These are phyloP conservation scores for Hoplias malabaricus DNA, from an alignment of 2,113 vertebrate genomes.

Conservation along the genomic window DNA sequence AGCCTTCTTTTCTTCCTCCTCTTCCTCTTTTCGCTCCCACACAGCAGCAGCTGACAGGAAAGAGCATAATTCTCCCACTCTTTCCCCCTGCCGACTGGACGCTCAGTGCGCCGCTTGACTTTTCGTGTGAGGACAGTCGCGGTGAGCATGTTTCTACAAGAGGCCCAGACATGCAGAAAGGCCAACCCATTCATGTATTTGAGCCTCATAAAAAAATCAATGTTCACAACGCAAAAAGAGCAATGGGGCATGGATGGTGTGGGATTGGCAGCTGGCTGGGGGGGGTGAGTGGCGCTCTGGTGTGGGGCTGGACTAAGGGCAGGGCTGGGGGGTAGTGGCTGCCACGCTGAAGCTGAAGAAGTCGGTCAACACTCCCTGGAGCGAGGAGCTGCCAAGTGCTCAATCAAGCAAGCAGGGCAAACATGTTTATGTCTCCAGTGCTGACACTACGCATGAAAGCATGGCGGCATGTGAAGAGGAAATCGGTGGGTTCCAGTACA, in stretches of 20 bases:
- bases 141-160: constrained; percentile 61
- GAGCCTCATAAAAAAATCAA: constrained; percentile 64
- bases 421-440: constrained; percentile 34
- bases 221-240: constrained; percentile 60
- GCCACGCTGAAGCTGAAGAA: constrained; percentile 16
- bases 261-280: constrained; percentile 5
- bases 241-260: constrained; percentile 56
- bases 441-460: constrained; percentile 15
- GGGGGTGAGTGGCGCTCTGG: background rate
- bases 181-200: constrained; percentile 55
- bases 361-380: constrained; percentile 24
- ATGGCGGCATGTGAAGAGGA: background rate
- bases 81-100: constrained; percentile 36
- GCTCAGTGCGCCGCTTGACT: constrained; percentile 67
- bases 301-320: background rate
- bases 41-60: constrained; percentile 61
- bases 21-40: constrained; percentile 69
- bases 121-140: constrained; percentile 45
- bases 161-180: constrained; percentile 63
- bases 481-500: constrained; percentile 21
- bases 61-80: constrained; percentile 62
- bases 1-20: constrained; percentile 52
- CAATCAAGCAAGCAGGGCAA: constrained; percentile 31
- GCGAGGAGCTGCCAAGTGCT: constrained; percentile 26
- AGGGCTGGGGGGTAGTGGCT: constrained; percentile 25